Evolutionary conservation across 1,140 invertebrate species (phyloP).

Genomic region (Vanessa atalanta): DNA sequence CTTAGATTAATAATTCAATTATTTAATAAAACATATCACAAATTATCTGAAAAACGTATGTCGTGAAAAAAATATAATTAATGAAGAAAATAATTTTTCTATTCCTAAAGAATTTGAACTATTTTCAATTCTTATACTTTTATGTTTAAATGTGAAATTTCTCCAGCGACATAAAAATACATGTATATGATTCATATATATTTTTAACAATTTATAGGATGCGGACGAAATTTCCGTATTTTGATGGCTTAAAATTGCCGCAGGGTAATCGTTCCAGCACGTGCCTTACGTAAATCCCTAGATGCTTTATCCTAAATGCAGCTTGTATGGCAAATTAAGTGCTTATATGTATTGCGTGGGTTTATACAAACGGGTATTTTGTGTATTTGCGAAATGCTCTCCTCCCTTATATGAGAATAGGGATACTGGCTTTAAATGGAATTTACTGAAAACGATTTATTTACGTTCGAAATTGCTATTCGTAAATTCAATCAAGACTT

Average conservation of each 20-base stretch:
- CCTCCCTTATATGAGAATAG: background rate
- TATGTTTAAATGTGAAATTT: background rate
- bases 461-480: too few species aligned
- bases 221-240: conserved; percentile 23
- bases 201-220: conserved; percentile 16
- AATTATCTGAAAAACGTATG: too few species aligned
- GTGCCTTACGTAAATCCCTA: conserved; percentile 29
- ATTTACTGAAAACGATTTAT: too few species aligned
- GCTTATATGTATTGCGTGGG: conserved; percentile 14
- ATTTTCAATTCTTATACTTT: background rate
- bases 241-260: conserved; percentile 28
- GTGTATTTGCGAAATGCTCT: conserved; percentile 1
- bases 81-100: too few species aligned
- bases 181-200: background rate
- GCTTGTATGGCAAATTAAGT: conserved; percentile 19
- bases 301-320: conserved; percentile 28
- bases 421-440: too few species aligned
- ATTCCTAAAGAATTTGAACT: background rate
- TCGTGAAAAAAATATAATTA: too few species aligned
- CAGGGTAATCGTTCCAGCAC: conserved; percentile 20
- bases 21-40: too few species aligned
- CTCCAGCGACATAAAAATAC: background rate
- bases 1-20: too few species aligned
- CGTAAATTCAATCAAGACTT: too few species aligned
- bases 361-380: background rate